Evolutionary conservation across 2,888 invertebrate species (phyloP).

Genomic region (Cantharis rustica): DNA sequence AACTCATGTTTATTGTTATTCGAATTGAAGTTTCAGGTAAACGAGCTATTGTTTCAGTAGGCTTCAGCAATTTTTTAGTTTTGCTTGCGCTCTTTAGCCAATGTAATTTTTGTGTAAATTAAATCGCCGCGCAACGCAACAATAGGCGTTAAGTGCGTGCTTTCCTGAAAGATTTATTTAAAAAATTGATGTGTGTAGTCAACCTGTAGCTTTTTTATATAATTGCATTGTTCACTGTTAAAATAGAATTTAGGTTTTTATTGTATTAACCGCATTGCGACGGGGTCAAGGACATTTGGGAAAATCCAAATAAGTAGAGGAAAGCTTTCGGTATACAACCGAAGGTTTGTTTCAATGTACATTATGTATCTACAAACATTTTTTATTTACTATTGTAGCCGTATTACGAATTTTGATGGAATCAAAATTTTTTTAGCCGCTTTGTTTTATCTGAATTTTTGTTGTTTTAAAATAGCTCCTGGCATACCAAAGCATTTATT

Average conservation of each 20-base stretch:
- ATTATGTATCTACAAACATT: neutral
- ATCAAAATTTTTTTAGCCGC: neutral
- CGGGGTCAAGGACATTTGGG: conserved; percentile 1
- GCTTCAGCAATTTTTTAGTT: neutral
- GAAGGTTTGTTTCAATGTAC: neutral
- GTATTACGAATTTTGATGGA: neutral
- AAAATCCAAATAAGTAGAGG: neutral
- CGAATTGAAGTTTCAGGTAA: neutral
- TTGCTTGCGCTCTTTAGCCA: no score
- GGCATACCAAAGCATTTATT: neutral
- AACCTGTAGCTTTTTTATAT: neutral
- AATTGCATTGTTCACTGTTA: neutral
- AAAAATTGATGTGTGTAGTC: neutral
- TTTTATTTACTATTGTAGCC: neutral
- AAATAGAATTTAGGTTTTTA: neutral
- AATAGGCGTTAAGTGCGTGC: neutral
- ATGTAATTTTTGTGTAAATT: neutral
- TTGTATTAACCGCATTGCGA: neutral
- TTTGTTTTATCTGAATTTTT: neutral
- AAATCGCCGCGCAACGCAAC: neutral
- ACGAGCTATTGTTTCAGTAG: neutral
- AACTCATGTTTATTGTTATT: neutral
- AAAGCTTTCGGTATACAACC: neutral
- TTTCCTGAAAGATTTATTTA: neutral
- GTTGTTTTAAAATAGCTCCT: neutral